Conservation (phyloP, 2,113 vertebrate genomes). For the Clarias batrachus region DNA sequence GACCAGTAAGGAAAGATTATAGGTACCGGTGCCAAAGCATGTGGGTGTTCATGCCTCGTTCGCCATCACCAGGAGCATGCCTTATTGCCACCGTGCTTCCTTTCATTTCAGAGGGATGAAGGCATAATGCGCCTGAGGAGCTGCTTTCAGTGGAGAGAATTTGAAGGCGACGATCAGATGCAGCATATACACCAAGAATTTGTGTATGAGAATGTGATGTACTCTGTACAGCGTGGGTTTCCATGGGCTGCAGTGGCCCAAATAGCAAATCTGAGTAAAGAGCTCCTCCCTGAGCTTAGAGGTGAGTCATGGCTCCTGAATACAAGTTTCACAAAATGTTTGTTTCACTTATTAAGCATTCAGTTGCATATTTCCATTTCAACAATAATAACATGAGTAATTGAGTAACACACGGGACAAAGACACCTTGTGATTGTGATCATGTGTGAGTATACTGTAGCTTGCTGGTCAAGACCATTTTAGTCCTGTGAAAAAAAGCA, state of each 20-base stretch:
- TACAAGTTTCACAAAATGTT: neutral
- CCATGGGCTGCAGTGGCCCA: conserved; percentile 56
- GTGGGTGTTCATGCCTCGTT: neutral
- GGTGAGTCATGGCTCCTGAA: conserved; percentile 50
- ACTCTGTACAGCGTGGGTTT: conserved; percentile 52
- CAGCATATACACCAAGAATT: conserved; percentile 64
- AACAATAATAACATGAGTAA: neutral
- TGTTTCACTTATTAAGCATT: no score
- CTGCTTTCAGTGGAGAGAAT: conserved; percentile 63
- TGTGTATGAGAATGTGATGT: conserved; percentile 60
- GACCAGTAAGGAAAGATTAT: neutral
- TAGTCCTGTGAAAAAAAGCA: neutral
- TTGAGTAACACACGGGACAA: neutral
- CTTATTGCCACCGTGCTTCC: neutral
- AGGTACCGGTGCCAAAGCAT: neutral
- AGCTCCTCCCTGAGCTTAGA: conserved; percentile 59
- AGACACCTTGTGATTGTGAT: neutral
- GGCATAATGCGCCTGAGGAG: conserved; percentile 57
- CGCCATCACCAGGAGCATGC: neutral
- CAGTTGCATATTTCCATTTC: neutral
- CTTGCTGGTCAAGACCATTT: neutral
- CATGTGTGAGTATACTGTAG: neutral
- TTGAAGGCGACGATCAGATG: conserved; percentile 48
- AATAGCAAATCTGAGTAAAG: conserved; percentile 56
- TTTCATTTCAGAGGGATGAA: conserved; percentile 57